Conservation (phyloP, 2,113 vertebrate genomes). For the Chionomys nivalis region DNA sequence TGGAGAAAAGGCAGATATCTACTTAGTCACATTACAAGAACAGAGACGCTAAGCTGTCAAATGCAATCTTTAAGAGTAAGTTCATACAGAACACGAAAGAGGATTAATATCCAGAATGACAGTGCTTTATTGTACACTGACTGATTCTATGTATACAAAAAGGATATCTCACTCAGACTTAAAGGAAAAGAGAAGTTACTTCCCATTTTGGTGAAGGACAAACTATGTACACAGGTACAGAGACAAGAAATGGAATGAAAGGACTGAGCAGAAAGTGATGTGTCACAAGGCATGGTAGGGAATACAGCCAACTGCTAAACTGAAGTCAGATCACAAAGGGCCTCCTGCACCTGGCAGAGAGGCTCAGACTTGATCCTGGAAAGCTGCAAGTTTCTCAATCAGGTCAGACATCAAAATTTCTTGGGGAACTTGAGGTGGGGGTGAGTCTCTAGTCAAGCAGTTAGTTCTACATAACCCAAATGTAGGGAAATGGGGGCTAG, state of each 20-base stretch:
- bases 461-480: slow-evolving; percentile 40
- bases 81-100: background rate
- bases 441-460: background rate
- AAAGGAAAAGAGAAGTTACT: background rate
- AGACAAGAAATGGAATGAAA: background rate
- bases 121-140: background rate
- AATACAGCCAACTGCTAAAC: background rate
- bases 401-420: background rate
- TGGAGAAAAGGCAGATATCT: background rate
- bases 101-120: background rate
- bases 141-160: slow-evolving; percentile 21
- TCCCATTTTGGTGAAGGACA: background rate
- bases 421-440: background rate
- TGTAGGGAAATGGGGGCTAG: background rate
- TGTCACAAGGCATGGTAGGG: background rate
- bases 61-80: slow-evolving; percentile 8
- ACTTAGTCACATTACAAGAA: background rate
- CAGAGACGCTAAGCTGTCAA: background rate
- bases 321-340: background rate
- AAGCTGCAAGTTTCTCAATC: background rate
- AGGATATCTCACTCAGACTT: background rate
- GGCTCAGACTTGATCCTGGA: background rate
- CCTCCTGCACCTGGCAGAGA: background rate
- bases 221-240: background rate
- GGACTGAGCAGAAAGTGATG: background rate